Conservation (phyloP, 2,113 vertebrate species). For the Carlito syrichta region DNA sequence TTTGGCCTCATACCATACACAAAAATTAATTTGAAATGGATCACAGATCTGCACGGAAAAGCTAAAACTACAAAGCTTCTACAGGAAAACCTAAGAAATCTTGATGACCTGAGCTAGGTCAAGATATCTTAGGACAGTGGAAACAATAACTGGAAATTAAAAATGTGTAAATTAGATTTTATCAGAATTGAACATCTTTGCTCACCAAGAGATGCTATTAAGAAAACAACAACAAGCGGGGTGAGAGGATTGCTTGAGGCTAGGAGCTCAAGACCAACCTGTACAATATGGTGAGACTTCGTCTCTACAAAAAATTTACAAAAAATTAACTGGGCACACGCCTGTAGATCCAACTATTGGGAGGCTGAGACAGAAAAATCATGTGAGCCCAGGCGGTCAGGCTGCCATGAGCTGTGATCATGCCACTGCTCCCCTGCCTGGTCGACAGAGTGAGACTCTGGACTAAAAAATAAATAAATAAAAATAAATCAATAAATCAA, state of each 20-base stretch:
- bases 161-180: background rate
- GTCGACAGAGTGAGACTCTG: background rate
- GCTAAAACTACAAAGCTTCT: background rate
- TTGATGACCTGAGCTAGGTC: background rate
- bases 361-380: background rate
- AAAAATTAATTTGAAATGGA: background rate
- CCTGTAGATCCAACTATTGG: background rate
- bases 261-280: background rate
- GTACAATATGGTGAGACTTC: background rate
- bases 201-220: background rate
- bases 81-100: background rate
- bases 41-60: background rate
- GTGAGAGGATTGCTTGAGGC: background rate
- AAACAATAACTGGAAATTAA: background rate
- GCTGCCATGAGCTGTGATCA: background rate
- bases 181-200: slow-evolving; percentile 16
- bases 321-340: background rate
- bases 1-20: background rate
- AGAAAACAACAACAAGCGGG: slow-evolving; percentile 7
- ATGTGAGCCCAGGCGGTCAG: background rate
- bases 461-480: background rate
- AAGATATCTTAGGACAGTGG: background rate
- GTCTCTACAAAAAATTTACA: background rate
- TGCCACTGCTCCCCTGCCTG: background rate
- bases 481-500: background rate